Percentiles rank a stretch among this genome's conserved stretches.
These are phyloP conservation scores for Zaprionus vittiger DNA, from an alignment of 1,140 invertebrate species.

Conservation along the genomic window DNA sequence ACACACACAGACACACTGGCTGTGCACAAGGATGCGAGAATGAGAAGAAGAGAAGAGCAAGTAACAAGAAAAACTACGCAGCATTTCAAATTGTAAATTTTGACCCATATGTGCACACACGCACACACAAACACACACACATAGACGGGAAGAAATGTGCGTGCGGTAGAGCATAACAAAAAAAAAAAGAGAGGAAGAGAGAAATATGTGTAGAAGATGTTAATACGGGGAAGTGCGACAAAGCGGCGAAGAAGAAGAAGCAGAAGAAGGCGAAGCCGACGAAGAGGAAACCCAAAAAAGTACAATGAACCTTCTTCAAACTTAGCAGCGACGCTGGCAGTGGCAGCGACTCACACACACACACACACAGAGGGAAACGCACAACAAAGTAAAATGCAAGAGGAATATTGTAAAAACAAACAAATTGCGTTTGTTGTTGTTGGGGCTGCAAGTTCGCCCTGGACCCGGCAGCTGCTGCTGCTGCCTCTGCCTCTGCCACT, in stretches of 20 bases:
- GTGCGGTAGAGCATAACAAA: slow-evolving; percentile 30
- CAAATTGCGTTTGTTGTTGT: slow-evolving; percentile 57
- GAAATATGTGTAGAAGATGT: slow-evolving; percentile 22
- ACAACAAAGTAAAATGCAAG: slow-evolving; percentile 61
- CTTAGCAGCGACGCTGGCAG: slow-evolving; percentile 30
- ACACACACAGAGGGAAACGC: slow-evolving; percentile 39
- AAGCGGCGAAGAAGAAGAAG: slow-evolving; percentile 22
- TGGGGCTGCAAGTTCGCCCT: slow-evolving; percentile 60
- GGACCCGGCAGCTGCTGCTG: slow-evolving; percentile 44
- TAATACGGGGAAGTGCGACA: slow-evolving; percentile 43
- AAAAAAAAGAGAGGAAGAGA: not conserved
- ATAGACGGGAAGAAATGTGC: not conserved
- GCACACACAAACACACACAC: not conserved
- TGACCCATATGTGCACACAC: slow-evolving; percentile 55
- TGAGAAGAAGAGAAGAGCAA: not conserved
- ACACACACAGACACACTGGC: not conserved
- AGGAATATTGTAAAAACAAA: slow-evolving; percentile 75
- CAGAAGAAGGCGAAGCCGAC: slow-evolving; percentile 4
- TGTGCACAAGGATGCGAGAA: slow-evolving; percentile 4
- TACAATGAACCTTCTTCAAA: slow-evolving; percentile 69
- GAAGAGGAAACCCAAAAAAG: slow-evolving; percentile 64
- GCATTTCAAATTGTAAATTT: slow-evolving; percentile 59
- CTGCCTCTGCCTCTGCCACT: not conserved
- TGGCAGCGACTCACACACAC: slow-evolving; percentile 17
- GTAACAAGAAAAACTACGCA: slow-evolving; percentile 23